Evolutionary conservation across 2,888 invertebrate genomes (phyloP).

Genomic region (Rotaria macrura): DNA sequence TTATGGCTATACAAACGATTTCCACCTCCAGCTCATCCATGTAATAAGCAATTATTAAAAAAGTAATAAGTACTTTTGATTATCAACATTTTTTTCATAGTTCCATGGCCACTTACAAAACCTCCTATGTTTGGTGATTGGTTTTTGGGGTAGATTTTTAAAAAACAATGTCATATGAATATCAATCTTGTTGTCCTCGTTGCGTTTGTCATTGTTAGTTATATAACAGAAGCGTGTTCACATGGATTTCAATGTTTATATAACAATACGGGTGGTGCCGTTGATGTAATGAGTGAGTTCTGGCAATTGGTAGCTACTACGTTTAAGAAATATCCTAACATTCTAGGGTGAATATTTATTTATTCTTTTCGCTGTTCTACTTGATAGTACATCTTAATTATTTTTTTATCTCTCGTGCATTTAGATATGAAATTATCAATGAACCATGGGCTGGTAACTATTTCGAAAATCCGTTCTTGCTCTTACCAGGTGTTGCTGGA

Average conservation of each 20-base stretch:
- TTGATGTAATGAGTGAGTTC: conserved; percentile 24
- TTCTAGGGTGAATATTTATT: too few relatives aligned
- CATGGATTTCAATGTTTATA: conserved; percentile 40
- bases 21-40: not conserved
- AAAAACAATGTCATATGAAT: not conserved
- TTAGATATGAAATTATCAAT: conserved; percentile 39
- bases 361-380: too few relatives aligned
- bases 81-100: not conserved
- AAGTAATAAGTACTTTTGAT: too few relatives aligned
- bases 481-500: conserved; percentile 40
- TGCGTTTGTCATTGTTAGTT: conserved; percentile 36
- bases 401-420: too few relatives aligned
- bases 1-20: not conserved
- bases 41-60: not conserved
- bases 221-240: conserved; percentile 38
- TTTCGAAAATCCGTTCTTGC: conserved; percentile 36
- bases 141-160: too few relatives aligned
- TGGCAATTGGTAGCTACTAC: too few relatives aligned
- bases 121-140: too few relatives aligned
- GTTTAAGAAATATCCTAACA: too few relatives aligned
- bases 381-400: too few relatives aligned
- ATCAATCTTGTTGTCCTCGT: too few relatives aligned
- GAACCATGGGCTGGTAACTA: conserved; percentile 42
- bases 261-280: conserved; percentile 36
- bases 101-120: too few relatives aligned